Percentiles rank a stretch among this genome's conserved stretches.
These are phyloP conservation scores for Sceliomorpha sp. DNA, from an alignment of 2,888 invertebrate genomes.

Conservation along the genomic window DNA sequence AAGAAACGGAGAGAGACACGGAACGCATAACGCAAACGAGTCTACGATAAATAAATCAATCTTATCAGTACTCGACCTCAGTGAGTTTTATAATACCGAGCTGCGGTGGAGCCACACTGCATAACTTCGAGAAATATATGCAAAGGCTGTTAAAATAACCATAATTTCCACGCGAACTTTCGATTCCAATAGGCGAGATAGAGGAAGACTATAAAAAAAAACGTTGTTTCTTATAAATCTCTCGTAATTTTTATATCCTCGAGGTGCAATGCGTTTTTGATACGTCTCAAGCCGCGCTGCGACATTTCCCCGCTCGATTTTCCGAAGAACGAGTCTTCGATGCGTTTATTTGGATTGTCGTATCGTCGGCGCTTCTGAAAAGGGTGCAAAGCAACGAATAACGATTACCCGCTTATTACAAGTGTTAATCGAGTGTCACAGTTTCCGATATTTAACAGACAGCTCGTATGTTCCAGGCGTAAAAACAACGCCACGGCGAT, in stretches of 20 bases:
- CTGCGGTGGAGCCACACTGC: conserved; percentile 25
- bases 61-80: conserved; percentile 46
- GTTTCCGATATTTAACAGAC: conserved; percentile 20
- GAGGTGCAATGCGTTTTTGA: conserved; percentile 6
- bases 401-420: conserved; percentile 19
- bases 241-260: conserved; percentile 27
- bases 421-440: conserved; percentile 42
- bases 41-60: conserved; percentile 55
- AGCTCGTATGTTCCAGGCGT: conserved; percentile 22
- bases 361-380: no score
- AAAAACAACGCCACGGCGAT: conserved; percentile 19
- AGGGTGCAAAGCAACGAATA: no score
- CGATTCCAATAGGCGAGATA: conserved; percentile 42
- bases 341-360: no score
- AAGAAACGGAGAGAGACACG: conserved; percentile 25
- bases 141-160: conserved; percentile 45
- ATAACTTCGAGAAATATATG: conserved; percentile 43
- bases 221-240: conserved; percentile 28
- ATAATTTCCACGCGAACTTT: conserved; percentile 48
- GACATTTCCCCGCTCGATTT: no score
- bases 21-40: conserved; percentile 43
- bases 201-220: conserved; percentile 42
- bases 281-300: no score
- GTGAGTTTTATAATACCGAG: conserved; percentile 40
- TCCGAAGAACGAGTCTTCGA: no score